These are phyloP conservation scores for Ptilodon capucinus DNA, from an alignment of 2,888 invertebrate genomes.

Conservation along the genomic window DNA sequence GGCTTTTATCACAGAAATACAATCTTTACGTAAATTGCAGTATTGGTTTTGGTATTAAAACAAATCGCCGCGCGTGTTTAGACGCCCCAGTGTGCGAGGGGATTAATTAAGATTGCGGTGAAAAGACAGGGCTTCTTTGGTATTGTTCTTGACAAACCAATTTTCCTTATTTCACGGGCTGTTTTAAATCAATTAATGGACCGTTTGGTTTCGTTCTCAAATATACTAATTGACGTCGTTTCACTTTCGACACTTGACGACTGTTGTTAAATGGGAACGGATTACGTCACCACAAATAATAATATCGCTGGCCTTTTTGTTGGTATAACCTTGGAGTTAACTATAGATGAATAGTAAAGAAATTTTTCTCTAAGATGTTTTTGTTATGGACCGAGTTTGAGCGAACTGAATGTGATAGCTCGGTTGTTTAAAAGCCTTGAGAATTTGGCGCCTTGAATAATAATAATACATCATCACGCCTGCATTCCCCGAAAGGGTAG, in stretches of 20 bases:
- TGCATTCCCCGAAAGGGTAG: no score
- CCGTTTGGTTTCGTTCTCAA: conserved; percentile 51
- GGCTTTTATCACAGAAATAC: no score
- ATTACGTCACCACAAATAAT: conserved; percentile 28
- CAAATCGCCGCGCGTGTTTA: no score
- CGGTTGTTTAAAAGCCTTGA: not conserved
- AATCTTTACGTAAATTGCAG: no score
- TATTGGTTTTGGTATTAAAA: no score
- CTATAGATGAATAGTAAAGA: conserved; percentile 27
- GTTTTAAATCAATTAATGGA: conserved; percentile 56
- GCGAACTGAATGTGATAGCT: not conserved
- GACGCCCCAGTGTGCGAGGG: no score
- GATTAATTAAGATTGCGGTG: no score
- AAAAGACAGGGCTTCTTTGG: no score
- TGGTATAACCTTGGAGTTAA: conserved; percentile 30
- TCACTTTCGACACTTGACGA: conserved; percentile 48
- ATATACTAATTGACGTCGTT: conserved; percentile 57
- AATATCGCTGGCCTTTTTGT: conserved; percentile 8
- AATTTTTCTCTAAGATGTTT: conserved; percentile 9
- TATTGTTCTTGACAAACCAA: no score
- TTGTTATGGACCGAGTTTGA: not conserved
- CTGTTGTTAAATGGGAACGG: conserved; percentile 27
- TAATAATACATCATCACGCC: no score
- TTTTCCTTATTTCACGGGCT: conserved; percentile 55
- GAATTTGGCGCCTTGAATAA: not conserved